A percentile compares a stretch with the other conserved stretches of the same genome.
Evolutionary conservation across 2,113 vertebrate genomes (phyloP).

Genomic region (Prietella phreatophila): DNA sequence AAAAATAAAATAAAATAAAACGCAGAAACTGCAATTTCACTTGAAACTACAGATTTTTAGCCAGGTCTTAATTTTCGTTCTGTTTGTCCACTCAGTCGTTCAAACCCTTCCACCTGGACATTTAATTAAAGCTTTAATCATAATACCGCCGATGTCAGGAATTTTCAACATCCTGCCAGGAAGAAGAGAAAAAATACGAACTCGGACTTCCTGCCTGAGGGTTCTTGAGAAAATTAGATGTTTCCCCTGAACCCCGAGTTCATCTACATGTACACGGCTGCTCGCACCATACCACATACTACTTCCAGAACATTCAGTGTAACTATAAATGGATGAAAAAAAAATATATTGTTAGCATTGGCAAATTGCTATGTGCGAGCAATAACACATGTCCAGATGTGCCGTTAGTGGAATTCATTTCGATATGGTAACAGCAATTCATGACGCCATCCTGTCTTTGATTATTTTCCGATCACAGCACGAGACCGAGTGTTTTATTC

Average conservation of each 20-base stretch:
- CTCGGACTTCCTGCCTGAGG: neutral
- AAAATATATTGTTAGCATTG: no score
- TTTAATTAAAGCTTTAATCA: neutral
- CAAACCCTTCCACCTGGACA: neutral
- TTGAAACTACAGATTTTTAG: no score
- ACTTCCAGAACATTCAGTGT: neutral
- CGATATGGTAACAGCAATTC: neutral
- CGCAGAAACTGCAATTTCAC: no score
- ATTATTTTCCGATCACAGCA: neutral
- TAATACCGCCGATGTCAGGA: neutral
- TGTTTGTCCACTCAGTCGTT: neutral
- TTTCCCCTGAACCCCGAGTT: neutral
- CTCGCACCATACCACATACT: neutral
- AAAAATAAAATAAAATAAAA: no score
- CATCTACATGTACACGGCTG: neutral
- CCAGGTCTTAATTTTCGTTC: no score
- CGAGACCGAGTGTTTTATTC: neutral
- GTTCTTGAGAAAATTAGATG: neutral
- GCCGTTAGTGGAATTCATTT: neutral
- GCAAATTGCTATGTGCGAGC: no score
- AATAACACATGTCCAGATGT: neutral
- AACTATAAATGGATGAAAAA: neutral
- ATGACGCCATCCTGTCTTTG: neutral
- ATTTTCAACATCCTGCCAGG: neutral
- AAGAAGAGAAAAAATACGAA: neutral